Base-by-base conservation (phyloP, 2,797 vertebrate genomes). In the Cuniculus paca region DNA sequence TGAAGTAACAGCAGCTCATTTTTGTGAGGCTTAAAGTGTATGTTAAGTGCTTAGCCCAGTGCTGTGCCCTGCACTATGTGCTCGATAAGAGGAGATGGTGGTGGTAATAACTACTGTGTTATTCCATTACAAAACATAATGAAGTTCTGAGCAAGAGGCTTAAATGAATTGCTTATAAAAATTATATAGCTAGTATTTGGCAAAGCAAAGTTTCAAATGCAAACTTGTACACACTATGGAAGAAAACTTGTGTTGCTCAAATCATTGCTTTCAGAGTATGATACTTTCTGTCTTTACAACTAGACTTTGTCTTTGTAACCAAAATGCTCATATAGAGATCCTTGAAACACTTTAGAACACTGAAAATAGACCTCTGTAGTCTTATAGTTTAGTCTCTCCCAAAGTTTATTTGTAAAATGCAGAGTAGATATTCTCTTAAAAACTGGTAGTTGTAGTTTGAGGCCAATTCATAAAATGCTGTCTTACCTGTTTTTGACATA, bases 261-360 rank as follows among this genome's bases (percentile, higher is more conserved):
- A 78, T 93, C 36, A 50, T 88, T 54, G 31, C 52, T 88, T n/a
- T 61, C 65, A 14, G 36, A 39, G 2, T 58, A 17, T 72, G 42
- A 14, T 34, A 92, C 84, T 79, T 26, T 11, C 17, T 22, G 20
- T 77, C 17, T 74, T 77, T 81, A 70, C 56, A 94, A 90, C 52
- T 86, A 65, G 9, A 48, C 61, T 45, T 86, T 86, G 28, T 54
- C 24, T 68, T 92, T 75, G 34, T 58, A 26, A 39, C 19, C 42
- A 89, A 95, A 54, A 48, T 61, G 12, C 19, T 74, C 39, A 60
- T 54, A 36, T 52, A 91, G n/a, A 87, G 68, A 58, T 88, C 88
- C 48, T 95, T 90, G 20, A 94, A 88, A 28, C 75, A 88, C 58
- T 81, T 94, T 84, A 58, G 58, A 75, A 68, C 39, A 87, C 78